Base-by-base conservation (phyloP, 2,113 vertebrate species). In the Aix galericulata region DNA sequence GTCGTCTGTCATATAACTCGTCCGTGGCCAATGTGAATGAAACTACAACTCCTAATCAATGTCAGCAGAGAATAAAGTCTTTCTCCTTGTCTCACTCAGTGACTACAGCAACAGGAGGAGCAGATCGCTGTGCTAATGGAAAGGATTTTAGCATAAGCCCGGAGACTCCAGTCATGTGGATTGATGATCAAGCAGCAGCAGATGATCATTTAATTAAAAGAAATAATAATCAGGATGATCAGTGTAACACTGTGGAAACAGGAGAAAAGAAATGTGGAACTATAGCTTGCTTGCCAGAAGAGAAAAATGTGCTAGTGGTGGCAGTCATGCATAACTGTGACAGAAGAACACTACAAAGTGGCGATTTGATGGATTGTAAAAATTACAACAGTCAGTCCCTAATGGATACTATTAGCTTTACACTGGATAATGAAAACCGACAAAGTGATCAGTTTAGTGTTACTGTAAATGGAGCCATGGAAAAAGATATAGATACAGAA, bases 31-130 rank as follows among this genome's bases (percentile, higher is more conserved):
- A 96, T 96, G 97, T 97, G 95, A 97, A 97, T 71, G 97, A 98
- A 96, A 75, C 98, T 96, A 85, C 98, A 96, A 94, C 98, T 96
- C 97, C 98, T 90, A 94, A 92, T 94, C 99, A 99, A 79, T 97
- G 98, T 95, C 98, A 98, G 27, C 97, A 98, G 82, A 98, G 97
- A 77, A 97, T 98, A 60, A 99, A 99, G 96, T 97, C 98, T 87
- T 98, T 98, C 79, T 97, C 98, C 6, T 96, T 98, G 91, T 86
- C 98, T 90, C 97, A 97, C 86, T 92, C 97, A 90, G 91, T 66
- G 64, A 95, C 97, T 94, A 83, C 93, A 91, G 90, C 89, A 91
- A 96, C 94, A 82, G 95, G 94, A 66, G 34, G 95, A 98, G 95
- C 68, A 83, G 96, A 97, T 68, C 66, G 22, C 46, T 98, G 96